phyloP scores from a whole-genome alignment of 2,113 vertebrate species.

The Hippocampus comes region DNA sequence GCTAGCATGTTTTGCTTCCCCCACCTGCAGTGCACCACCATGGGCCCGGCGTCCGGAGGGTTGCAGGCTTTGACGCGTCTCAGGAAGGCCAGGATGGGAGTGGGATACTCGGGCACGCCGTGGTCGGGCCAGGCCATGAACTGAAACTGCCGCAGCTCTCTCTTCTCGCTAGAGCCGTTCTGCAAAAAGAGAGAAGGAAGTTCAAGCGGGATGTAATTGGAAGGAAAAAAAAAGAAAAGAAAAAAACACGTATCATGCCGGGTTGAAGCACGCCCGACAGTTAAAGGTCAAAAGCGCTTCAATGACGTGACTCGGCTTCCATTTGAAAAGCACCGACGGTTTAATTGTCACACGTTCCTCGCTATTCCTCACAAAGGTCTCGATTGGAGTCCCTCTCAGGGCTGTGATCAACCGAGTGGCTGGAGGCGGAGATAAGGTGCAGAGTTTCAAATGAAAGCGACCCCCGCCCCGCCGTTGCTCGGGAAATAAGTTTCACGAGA shows the following conservation, averaged over 20 bases:
- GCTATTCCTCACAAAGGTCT: conserved; percentile 29
- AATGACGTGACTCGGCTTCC: conserved; percentile 19
- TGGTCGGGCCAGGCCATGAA: conserved; percentile 98
- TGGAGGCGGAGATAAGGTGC: conserved; percentile 26
- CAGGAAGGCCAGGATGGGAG: conserved; percentile 90
- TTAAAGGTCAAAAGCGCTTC: conserved; percentile 15
- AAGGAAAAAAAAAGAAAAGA: not conserved
- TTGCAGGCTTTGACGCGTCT: conserved; percentile 91
- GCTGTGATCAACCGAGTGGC: conserved; percentile 22
- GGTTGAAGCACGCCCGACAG: conserved; percentile 4
- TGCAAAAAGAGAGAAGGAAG: conserved; percentile 41
- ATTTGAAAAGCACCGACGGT: conserved; percentile 23
- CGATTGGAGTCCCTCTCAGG: conserved; percentile 16
- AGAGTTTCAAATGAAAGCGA: conserved; percentile 10
- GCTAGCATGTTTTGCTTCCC: not conserved
- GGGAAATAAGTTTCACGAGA: conserved; percentile 20
- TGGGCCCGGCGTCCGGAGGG: conserved; percentile 86
- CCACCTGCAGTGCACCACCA: conserved; percentile 97
- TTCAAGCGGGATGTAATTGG: not conserved
- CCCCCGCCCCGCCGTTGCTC: not conserved
- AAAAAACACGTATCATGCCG: conserved; percentile 1
- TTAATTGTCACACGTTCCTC: conserved; percentile 15
- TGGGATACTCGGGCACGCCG: conserved; percentile 91
- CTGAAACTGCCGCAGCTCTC: conserved; percentile 93
- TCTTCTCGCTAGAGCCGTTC: conserved; percentile 93